phyloP scores from a whole-genome alignment of 2,113 vertebrate genomes.

The Toxotes jaculatrix region DNA sequence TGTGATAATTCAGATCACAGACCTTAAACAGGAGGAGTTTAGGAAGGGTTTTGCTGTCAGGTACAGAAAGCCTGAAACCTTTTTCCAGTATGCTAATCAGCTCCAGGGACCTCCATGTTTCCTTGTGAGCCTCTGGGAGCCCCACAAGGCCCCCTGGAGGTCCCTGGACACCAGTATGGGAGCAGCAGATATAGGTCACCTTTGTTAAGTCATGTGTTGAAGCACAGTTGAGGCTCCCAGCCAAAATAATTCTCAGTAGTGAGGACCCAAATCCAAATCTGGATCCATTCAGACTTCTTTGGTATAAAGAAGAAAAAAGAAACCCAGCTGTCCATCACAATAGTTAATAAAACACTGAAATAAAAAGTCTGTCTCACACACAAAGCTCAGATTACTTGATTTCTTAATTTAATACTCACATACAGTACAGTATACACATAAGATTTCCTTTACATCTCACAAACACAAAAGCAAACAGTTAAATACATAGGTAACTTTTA shows the following conservation, averaged over 20 bases:
- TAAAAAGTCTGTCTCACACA: conserved; percentile 10
- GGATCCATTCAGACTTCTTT: conserved; percentile 18
- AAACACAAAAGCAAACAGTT: conserved; percentile 82
- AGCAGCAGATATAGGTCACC: conserved; percentile 61
- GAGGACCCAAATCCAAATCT: conserved; percentile 50
- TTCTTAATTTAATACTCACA: conserved; percentile 80
- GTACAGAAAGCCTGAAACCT: neutral
- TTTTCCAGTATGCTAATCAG: neutral
- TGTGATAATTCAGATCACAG: neutral
- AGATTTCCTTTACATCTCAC: conserved; percentile 78
- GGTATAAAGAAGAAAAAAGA: neutral
- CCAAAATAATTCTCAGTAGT: conserved; percentile 39
- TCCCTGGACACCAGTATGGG: conserved; percentile 25
- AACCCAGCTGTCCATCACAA: neutral
- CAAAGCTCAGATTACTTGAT: conserved; percentile 38
- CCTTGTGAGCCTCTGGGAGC: conserved; percentile 12
- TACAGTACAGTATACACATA: conserved; percentile 76
- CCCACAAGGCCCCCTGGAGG: conserved; percentile 1
- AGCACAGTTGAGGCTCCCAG: conserved; percentile 44
- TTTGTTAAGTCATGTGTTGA: conserved; percentile 55
- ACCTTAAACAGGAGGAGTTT: no score
- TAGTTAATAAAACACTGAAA: conserved; percentile 4
- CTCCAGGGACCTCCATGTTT: neutral
- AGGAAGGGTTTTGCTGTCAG: neutral
- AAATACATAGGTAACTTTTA: conserved; percentile 80